These are phyloP conservation scores for Clarias macrocephalus DNA, from an alignment of 2,113 vertebrate genomes.

Conservation along the genomic window DNA sequence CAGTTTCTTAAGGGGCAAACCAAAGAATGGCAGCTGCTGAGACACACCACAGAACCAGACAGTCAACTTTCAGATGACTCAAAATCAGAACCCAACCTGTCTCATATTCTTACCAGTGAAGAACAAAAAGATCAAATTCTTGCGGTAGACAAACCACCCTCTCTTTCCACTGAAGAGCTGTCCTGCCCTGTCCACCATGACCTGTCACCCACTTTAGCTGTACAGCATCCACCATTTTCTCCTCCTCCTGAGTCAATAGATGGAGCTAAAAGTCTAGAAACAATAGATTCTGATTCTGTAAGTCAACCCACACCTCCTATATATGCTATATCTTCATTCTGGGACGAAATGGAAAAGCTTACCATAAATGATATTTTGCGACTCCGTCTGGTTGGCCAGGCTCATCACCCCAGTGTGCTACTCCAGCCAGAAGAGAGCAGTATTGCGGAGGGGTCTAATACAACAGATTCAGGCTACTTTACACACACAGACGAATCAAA, in stretches of 20 bases:
- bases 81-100: neutral
- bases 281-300: constrained; percentile 8
- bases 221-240: neutral
- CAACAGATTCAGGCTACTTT: constrained; percentile 60
- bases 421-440: constrained; percentile 56
- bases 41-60: neutral
- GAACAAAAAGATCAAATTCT: constrained; percentile 7
- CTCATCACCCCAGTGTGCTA: constrained; percentile 44
- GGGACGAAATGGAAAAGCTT: constrained; percentile 77
- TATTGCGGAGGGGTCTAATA: constrained; percentile 40
- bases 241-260: neutral
- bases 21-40: neutral
- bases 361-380: constrained; percentile 77
- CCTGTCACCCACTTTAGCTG: neutral
- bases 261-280: constrained; percentile 33
- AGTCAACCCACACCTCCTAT: constrained; percentile 52
- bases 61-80: neutral
- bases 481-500: constrained; percentile 55
- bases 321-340: constrained; percentile 75
- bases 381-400: constrained; percentile 52
- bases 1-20: neutral
- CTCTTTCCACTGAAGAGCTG: neutral
- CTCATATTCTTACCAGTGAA: neutral
- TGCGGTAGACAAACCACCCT: neutral
- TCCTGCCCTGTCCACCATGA: neutral